These are phyloP conservation scores for Anisognathus igniventris DNA, from an alignment of 2,797 vertebrate species.

Conservation along the genomic window DNA sequence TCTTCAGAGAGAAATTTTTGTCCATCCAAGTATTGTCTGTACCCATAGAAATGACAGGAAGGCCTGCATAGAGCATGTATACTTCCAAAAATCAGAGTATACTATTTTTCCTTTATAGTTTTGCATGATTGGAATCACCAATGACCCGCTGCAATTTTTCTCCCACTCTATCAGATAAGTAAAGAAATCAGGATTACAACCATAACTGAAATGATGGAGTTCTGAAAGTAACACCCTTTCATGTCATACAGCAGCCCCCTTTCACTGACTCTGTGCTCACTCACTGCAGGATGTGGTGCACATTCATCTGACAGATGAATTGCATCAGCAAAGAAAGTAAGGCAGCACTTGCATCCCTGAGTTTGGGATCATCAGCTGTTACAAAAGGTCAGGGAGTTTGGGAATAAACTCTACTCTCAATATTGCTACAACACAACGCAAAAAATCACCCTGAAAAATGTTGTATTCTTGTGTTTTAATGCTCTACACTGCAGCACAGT, in stretches of 20 bases:
- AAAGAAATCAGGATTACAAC: not conserved
- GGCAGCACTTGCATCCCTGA: not conserved
- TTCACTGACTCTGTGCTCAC: not conserved
- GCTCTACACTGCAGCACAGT: not conserved
- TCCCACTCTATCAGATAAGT: not conserved
- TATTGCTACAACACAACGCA: not conserved
- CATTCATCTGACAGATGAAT: not conserved
- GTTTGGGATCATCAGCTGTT: not conserved
- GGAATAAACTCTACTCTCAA: not conserved
- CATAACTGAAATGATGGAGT: not conserved
- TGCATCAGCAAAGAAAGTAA: not conserved
- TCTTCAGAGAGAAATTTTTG: not conserved
- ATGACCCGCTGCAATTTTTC: not conserved
- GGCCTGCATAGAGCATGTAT: not conserved
- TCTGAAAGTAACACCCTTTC: not conserved
- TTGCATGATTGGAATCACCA: not conserved
- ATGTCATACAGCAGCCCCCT: not conserved
- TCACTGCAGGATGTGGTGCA: not conserved
- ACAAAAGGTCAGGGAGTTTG: accelerated
- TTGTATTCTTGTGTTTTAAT: not conserved
- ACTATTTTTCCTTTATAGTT: not conserved
- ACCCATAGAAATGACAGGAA: not conserved
- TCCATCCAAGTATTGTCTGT: not conserved
- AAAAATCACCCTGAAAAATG: not conserved
- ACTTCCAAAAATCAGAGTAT: not conserved